phyloP scores from a whole-genome alignment of 1,140 invertebrate genomes.

The Leguminivora glycinivorella region DNA sequence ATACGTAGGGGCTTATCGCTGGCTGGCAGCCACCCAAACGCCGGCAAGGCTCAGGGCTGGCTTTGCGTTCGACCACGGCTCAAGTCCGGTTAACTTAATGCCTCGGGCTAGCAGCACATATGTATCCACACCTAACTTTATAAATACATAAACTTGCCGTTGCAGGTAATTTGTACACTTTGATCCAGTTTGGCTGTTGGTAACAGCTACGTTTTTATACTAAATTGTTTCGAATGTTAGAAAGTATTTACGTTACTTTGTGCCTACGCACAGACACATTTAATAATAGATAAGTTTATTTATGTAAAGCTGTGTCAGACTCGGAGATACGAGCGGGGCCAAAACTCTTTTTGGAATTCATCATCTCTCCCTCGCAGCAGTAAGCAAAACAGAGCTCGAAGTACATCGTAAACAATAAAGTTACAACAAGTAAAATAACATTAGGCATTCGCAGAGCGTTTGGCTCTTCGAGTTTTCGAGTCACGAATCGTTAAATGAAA shows the following conservation, averaged over 20 bases:
- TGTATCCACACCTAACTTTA: slow-evolving; percentile 17
- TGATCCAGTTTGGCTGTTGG: background rate
- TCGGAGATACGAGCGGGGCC: background rate
- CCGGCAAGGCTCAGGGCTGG: slow-evolving; percentile 39
- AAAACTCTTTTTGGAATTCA: slow-evolving; percentile 47
- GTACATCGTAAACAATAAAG: slow-evolving; percentile 55
- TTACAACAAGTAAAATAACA: slow-evolving; percentile 53
- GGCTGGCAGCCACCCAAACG: slow-evolving; percentile 56
- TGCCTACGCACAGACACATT: slow-evolving; percentile 10
- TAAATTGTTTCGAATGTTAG: slow-evolving; percentile 9
- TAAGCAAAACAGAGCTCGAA: slow-evolving; percentile 40
- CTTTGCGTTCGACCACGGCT: slow-evolving; percentile 53
- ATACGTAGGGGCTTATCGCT: slow-evolving; percentile 43
- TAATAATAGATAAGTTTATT: background rate
- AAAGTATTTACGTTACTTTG: slow-evolving; percentile 29
- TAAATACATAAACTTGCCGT: slow-evolving; percentile 27
- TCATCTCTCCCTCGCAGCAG: slow-evolving; percentile 35
- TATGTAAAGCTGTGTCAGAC: background rate
- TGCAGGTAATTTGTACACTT: slow-evolving; percentile 22
- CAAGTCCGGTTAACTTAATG: slow-evolving; percentile 51
- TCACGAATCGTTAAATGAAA: slow-evolving; percentile 63
- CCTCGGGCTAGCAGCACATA: slow-evolving; percentile 34
- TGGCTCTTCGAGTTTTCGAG: slow-evolving; percentile 43
- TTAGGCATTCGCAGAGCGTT: slow-evolving; percentile 56
- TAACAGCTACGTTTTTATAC: background rate